Percentiles rank a stretch among this genome's conserved stretches.
phyloP scores from a whole-genome alignment of 1,140 invertebrate genomes.

The Prorops nasuta region DNA sequence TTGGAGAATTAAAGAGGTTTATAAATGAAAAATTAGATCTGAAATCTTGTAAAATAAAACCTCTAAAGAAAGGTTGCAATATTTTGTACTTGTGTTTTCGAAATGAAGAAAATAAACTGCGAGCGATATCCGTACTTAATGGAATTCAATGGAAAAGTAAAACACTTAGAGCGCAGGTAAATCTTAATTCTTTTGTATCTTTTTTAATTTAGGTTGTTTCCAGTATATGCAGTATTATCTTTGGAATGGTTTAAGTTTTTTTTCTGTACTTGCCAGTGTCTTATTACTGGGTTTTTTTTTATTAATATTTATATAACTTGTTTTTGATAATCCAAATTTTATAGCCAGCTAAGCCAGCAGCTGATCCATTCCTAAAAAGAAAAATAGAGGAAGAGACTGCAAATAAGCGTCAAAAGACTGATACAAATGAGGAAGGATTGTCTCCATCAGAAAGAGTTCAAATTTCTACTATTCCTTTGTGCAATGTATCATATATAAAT shows the following conservation, averaged over 20 bases:
- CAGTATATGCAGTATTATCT: constrained; percentile 9
- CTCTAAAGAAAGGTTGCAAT: constrained; percentile 60
- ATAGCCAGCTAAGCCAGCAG: constrained; percentile 69
- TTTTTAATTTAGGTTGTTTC: constrained; percentile 17
- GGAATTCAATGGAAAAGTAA: constrained; percentile 73
- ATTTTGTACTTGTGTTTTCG: constrained; percentile 79
- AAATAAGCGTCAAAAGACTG: constrained; percentile 57
- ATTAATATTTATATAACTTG: neutral
- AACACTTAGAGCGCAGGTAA: constrained; percentile 63
- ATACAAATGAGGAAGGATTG: constrained; percentile 41
- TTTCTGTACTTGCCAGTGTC: too few relatives aligned
- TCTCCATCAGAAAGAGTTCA: constrained; percentile 66
- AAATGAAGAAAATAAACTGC: constrained; percentile 69
- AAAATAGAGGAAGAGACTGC: constrained; percentile 56
- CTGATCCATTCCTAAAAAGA: constrained; percentile 77
- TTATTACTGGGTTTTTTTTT: neutral
- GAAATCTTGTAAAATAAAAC: constrained; percentile 76
- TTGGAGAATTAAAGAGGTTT: constrained; percentile 76
- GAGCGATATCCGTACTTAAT: constrained; percentile 71
- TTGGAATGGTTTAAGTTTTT: constrained; percentile 5
- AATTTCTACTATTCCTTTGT: constrained; percentile 71
- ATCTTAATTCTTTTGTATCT: constrained; percentile 14
- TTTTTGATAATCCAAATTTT: constrained; percentile 14
- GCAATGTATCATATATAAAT: constrained; percentile 72
- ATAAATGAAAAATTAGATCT: constrained; percentile 70